Evolutionary conservation across 1,140 invertebrate species (phyloP).

Genomic region (Armadillidium nasatum): DNA sequence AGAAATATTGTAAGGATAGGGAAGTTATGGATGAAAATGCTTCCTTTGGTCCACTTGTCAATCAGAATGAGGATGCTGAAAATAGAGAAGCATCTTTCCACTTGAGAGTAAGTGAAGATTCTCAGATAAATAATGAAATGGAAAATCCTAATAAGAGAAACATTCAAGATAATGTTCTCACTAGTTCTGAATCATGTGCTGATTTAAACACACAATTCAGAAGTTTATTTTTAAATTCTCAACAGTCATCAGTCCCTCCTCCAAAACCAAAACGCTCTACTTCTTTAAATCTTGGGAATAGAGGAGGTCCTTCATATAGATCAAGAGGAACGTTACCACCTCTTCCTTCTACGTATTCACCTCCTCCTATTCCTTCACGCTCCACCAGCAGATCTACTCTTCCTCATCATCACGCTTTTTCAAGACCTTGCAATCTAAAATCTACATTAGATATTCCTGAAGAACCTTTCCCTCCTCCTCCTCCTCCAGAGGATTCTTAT

Average conservation of each 20-base stretch:
- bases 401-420: constrained; percentile 9
- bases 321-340: background rate
- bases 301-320: background rate
- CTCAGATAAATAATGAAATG: constrained; percentile 29
- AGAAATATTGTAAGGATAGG: constrained; percentile 61
- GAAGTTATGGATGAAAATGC: constrained; percentile 53
- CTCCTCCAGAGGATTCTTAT: constrained; percentile 22
- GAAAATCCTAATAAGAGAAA: constrained; percentile 27
- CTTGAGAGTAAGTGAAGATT: constrained; percentile 19
- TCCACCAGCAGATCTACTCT: background rate
- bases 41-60: constrained; percentile 19
- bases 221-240: constrained; percentile 8
- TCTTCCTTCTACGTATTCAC: background rate
- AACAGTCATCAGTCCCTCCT: background rate
- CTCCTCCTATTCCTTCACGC: background rate
- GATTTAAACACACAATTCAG: constrained; percentile 21
- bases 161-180: constrained; percentile 29
- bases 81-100: constrained; percentile 24
- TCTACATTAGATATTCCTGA: constrained; percentile 21
- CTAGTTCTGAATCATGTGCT: constrained; percentile 22
- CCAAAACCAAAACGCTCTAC: background rate
- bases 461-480: constrained; percentile 8
- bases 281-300: background rate
- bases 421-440: constrained; percentile 28
- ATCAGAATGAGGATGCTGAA: constrained; percentile 20